These are phyloP conservation scores for Ahaetulla prasina DNA, from an alignment of 2,113 vertebrate genomes.

Conservation along the genomic window DNA sequence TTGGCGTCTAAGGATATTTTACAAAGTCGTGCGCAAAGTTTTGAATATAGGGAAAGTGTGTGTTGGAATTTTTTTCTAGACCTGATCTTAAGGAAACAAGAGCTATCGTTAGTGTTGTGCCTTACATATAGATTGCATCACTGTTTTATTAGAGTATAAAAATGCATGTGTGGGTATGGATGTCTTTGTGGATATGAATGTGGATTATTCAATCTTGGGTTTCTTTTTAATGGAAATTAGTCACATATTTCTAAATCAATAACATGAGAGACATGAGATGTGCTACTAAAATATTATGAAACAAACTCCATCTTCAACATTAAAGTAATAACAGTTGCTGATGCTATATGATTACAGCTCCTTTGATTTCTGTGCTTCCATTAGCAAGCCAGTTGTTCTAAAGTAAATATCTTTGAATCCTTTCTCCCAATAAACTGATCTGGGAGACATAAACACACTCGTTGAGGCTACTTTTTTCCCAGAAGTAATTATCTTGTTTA, in stretches of 20 bases:
- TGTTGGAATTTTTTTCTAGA: background rate
- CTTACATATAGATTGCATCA: background rate
- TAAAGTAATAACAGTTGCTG: conserved; percentile 16
- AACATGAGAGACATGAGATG: background rate
- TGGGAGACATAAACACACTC: background rate
- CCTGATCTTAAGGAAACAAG: background rate
- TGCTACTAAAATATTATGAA: background rate
- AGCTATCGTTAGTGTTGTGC: background rate
- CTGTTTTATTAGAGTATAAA: background rate
- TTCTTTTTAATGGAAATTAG: background rate
- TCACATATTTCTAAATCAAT: background rate
- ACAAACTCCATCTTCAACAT: conserved; percentile 6
- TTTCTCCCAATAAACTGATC: conserved; percentile 10
- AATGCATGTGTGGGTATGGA: background rate
- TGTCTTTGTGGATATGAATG: background rate
- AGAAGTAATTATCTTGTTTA: conserved; percentile 25
- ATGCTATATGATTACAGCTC: conserved; percentile 9
- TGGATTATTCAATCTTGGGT: background rate
- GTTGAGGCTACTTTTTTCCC: conserved; percentile 4
- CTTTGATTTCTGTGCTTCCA: conserved; percentile 21
- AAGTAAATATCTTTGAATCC: conserved; percentile 15
- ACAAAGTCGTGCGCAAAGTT: background rate
- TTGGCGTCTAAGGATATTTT: background rate
- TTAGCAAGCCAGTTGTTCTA: conserved; percentile 24
- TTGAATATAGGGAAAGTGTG: background rate